phyloP scores from a whole-genome alignment of 2,797 vertebrate species.

The Protosalanx chinensis region DNA sequence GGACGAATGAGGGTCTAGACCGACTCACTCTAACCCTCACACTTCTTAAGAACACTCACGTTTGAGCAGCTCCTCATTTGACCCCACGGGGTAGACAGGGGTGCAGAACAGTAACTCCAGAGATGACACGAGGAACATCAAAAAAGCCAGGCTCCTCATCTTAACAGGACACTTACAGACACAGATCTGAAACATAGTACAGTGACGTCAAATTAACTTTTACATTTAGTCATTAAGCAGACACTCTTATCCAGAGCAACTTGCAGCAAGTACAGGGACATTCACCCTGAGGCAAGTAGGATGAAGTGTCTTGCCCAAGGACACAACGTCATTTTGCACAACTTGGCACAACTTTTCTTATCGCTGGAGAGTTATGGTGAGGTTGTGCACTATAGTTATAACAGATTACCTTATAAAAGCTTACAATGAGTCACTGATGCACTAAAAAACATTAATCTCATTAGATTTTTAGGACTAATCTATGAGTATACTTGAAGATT shows the following conservation, averaged over 20 bases:
- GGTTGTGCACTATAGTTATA: neutral
- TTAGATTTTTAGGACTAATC: slow-evolving; percentile 17
- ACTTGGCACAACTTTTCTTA: too few species aligned
- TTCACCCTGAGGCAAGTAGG: too few species aligned
- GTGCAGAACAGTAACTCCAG: slow-evolving; percentile 56
- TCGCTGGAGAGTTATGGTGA: neutral
- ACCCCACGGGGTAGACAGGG: slow-evolving; percentile 51
- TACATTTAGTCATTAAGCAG: too few species aligned
- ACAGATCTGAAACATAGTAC: slow-evolving; percentile 3
- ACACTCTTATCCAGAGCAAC: too few species aligned
- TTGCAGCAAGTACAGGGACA: too few species aligned
- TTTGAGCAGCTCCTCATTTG: slow-evolving; percentile 58
- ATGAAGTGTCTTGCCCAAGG: too few species aligned
- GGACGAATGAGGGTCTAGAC: too few species aligned
- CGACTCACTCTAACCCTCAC: too few species aligned
- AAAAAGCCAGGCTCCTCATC: slow-evolving; percentile 68
- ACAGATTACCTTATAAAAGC: slow-evolving; percentile 9
- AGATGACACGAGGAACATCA: slow-evolving; percentile 56
- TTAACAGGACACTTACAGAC: slow-evolving; percentile 37
- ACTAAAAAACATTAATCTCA: neutral
- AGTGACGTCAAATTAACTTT: neutral
- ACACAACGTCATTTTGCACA: too few species aligned
- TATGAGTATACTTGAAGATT: neutral
- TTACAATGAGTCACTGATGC: slow-evolving; percentile 10
- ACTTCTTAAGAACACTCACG: slow-evolving; percentile 51